Percentiles rank a stretch among this genome's conserved stretches.
Conservation (phyloP, 2,113 vertebrate genomes). For the Nannobrachium achirus region DNA sequence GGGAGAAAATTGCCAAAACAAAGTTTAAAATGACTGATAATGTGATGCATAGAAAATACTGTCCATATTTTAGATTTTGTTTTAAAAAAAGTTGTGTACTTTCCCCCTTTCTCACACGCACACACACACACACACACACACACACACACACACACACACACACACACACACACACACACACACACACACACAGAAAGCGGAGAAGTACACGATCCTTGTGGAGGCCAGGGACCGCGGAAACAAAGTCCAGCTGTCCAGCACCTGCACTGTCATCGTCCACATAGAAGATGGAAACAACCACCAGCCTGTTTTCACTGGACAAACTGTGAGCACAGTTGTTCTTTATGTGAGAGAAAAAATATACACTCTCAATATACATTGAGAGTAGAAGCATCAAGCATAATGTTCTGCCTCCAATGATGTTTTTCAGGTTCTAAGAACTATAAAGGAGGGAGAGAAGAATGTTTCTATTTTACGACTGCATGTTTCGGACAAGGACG, state of each 20-base stretch:
- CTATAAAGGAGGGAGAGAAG: constrained; percentile 53
- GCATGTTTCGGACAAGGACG: constrained; percentile 61
- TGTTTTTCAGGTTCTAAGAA: constrained; percentile 33
- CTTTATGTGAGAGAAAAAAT: neutral
- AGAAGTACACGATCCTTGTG: constrained; percentile 62
- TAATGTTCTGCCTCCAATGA: neutral
- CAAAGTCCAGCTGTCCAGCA: constrained; percentile 46
- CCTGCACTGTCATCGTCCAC: constrained; percentile 55
- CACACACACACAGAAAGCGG: constrained; percentile 41
- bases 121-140: neutral
- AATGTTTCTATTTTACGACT: constrained; percentile 52
- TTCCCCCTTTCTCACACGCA: neutral
- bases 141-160: neutral
- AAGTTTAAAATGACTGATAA: no score
- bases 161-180: neutral
- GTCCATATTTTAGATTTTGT: no score
- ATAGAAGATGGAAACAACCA: constrained; percentile 68
- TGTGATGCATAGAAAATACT: no score
- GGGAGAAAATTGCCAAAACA: no score
- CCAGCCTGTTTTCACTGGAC: constrained; percentile 45
- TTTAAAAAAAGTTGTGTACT: no score
- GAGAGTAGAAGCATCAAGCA: no score
- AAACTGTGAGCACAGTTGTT: constrained; percentile 45
- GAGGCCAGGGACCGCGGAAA: constrained; percentile 65
- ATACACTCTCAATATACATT: no score